Conservation (phyloP, 2,888 invertebrate species). For the Epirrita christyi region DNA sequence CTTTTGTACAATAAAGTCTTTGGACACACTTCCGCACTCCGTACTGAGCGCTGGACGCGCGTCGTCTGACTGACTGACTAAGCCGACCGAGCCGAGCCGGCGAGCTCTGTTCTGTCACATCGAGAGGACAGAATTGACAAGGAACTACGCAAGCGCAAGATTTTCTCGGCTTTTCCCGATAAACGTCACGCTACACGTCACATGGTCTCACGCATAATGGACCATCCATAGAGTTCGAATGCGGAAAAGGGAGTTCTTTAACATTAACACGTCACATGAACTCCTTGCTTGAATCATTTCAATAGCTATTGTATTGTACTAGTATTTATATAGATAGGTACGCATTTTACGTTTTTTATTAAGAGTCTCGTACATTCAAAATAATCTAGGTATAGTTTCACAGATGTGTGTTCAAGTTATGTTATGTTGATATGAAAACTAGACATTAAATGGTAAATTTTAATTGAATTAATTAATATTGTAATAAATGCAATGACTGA, state of each 20-base stretch:
- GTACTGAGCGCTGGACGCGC: conserved; percentile 63
- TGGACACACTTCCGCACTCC: conserved; percentile 67
- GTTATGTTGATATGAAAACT: background rate
- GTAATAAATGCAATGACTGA: background rate
- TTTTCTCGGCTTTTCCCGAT: conserved; percentile 67
- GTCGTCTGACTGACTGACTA: conserved; percentile 66
- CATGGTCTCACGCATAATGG: too few relatives aligned
- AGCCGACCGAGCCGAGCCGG: conserved; percentile 40
- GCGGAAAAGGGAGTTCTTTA: too few relatives aligned
- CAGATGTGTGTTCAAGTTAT: background rate
- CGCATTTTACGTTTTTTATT: background rate
- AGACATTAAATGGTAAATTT: background rate
- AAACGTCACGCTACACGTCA: conserved; percentile 49
- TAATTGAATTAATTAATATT: background rate
- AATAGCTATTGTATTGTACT: conserved; percentile 7
- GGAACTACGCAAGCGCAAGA: conserved; percentile 77
- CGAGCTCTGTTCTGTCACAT: conserved; percentile 43
- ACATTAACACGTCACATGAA: conserved; percentile 47
- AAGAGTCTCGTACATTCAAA: background rate
- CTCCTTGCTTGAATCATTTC: conserved; percentile 23
- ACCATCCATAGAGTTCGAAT: too few relatives aligned
- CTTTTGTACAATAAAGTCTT: too few relatives aligned
- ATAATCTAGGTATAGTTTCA: too few relatives aligned
- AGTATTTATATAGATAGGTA: too few relatives aligned
- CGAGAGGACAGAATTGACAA: conserved; percentile 56